Base-by-base conservation (phyloP, 2,113 vertebrate genomes). In the Aythya baeri region DNA sequence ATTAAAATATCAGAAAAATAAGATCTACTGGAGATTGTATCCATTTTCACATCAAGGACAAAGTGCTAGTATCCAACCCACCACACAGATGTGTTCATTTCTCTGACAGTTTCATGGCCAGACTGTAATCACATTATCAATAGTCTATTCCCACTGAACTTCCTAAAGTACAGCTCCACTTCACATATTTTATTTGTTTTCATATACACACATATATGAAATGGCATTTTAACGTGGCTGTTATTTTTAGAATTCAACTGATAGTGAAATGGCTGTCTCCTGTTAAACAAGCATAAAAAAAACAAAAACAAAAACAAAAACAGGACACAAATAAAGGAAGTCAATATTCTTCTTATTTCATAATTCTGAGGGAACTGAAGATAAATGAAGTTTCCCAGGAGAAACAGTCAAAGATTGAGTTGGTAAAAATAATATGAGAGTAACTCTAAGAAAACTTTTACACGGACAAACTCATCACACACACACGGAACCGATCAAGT, bases 1-100 rank as follows among this genome's bases (percentile, higher is more conserved):
- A 88, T n/a, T 62, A 81, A 93, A 87, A 67, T n/a, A 72, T 44
- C 38, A 65, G 38, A 86, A 95, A 90, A 83, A 36, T 38, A 72
- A 52, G 6, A 32, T 49, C 20, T 32, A 18, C 4, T 65, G 20
- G 26, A 91, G 43, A 68, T 61, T 7, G 27, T 29, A 63, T 44
- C 32, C 57, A 75, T 78, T 89, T 81, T 79, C 68, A 67, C 12
- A 68, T 52, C 29, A 87, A 83, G 57, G 21, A 63, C 54, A 72
- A 90, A 76, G 70, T 65, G 18, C 21, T 55, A 86, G 31, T 17
- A 76, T 65, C 46, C 15, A 41, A 46, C 34, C 59, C 32, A 68
- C 44, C 29, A 50, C 20, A n/a, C 65, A 34, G 66, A 82, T 54
- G 16, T 52, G 13, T 76, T 75, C 79, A 68, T 68, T 88, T 11